Evolutionary conservation across 2,113 vertebrate species (phyloP), one percentile per base, ranked within the genome.

Genomic region (Colius striatus): DNA sequence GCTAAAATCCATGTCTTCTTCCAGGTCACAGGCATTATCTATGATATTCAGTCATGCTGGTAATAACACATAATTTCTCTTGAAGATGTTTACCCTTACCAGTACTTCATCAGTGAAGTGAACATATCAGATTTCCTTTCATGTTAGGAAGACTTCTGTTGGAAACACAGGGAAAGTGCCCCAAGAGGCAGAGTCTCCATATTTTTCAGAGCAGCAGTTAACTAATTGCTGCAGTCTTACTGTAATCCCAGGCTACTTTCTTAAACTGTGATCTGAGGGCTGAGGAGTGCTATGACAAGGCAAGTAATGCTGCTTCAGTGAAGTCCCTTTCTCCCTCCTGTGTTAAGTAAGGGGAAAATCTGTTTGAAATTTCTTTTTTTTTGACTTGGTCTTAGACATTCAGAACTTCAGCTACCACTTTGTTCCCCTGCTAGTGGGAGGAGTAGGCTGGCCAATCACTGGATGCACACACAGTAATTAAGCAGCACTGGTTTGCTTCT

Each of bases 391-490:
- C 38, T 41, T 41, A 41, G 38, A 41, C 38, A 41, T 41, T 41
- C 38, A 41, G 38, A 41, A 41, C 38, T 41, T 41, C 38, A 41
- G 38, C 38, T 41, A 41, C 38, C 38, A 41, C 38, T 41, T 41
- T 61, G 53, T 34, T 72, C 17, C 13, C 6, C 15, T 45, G 20
- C 32, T 21, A 48, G 13, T 15, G 9, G 20, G 54, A 79, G 45
- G 22, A 55, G 45, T 32, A 19, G 34, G 13, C 32, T 75, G 9
- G 25, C 22, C 63, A 27, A 8, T 55, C 13, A 13, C 32, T 68
- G 29, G 7, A 2, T 1, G 1, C 11, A 9, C 9, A 7, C 8
- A 3, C 8, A 34, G 15, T 10, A 23, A 51, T 3, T 6, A 60
- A 47, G 48, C 34, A 55, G 48, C 16, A 7, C 10, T 27, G 38